Conservation (phyloP, 1,140 invertebrate genomes). For the Ostrea edulis region DNA sequence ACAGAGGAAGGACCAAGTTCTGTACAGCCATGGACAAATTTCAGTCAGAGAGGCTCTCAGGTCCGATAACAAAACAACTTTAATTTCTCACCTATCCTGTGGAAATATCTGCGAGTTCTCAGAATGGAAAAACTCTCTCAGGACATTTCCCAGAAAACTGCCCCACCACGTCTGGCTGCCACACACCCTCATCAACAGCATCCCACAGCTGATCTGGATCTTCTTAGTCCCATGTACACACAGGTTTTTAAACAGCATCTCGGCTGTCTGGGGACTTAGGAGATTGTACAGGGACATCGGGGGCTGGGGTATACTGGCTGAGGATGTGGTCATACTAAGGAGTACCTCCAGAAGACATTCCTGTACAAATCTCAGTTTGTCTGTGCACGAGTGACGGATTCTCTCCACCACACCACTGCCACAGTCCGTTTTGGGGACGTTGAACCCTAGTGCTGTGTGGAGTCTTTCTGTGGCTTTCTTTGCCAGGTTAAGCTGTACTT, state of each 20-base stretch:
- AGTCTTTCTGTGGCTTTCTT: slow-evolving; percentile 86
- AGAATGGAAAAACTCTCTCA: slow-evolving; percentile 88
- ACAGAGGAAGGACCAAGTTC: not conserved
- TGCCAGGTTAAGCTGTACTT: slow-evolving; percentile 89
- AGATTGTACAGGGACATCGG: slow-evolving; percentile 74
- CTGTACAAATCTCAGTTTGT: slow-evolving; percentile 82
- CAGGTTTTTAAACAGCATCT: slow-evolving; percentile 85
- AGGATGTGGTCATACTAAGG: slow-evolving; percentile 79
- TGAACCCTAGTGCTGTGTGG: slow-evolving; percentile 81
- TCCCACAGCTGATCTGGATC: slow-evolving; percentile 86
- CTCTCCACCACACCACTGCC: slow-evolving; percentile 45
- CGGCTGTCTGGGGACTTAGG: slow-evolving; percentile 83
- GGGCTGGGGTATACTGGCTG: slow-evolving; percentile 81
- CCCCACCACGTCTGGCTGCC: slow-evolving; percentile 92
- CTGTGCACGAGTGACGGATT: slow-evolving; percentile 64
- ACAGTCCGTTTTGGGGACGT: slow-evolving; percentile 47
- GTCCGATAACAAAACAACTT: not conserved
- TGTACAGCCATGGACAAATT: not conserved
- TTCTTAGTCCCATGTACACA: slow-evolving; percentile 84
- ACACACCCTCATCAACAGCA: slow-evolving; percentile 89
- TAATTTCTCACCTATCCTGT: slow-evolving; percentile 87
- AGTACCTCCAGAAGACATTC: slow-evolving; percentile 90
- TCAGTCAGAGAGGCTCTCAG: not conserved
- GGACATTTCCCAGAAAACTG: slow-evolving; percentile 89
- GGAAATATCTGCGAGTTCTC: slow-evolving; percentile 89